Conservation (phyloP, 2,113 vertebrate species). For the Dipodomys spectabilis region DNA sequence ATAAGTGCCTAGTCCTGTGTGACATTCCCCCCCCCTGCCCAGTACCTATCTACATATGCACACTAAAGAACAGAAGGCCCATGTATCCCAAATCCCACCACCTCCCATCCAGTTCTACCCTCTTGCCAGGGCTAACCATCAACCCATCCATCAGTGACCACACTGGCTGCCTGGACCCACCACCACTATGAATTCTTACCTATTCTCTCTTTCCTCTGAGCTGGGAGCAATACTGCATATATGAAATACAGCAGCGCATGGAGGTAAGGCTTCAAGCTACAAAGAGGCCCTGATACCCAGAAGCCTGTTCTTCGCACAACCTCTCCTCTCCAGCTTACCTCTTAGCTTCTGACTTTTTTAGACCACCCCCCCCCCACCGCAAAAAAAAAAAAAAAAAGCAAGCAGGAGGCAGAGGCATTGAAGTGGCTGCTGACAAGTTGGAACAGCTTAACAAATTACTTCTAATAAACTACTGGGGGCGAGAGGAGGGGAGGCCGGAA, state of each 20-base stretch:
- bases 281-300: background rate
- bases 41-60: background rate
- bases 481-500: constrained; percentile 5
- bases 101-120: background rate
- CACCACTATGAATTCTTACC: background rate
- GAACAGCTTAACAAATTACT: constrained; percentile 77
- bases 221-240: background rate
- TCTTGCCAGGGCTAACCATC: background rate
- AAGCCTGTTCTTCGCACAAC: background rate
- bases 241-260: background rate
- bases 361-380: background rate
- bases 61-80: background rate
- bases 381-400: background rate
- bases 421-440: constrained; percentile 71
- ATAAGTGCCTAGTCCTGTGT: background rate
- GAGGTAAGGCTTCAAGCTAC: background rate
- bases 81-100: background rate
- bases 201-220: background rate
- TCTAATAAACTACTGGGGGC: constrained; percentile 64
- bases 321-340: background rate
- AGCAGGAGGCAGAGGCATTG: constrained; percentile 64
- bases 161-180: background rate
- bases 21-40: background rate
- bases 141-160: background rate
- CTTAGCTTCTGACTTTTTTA: constrained; percentile 61